Conservation (phyloP, 2,888 invertebrate species). For the Dryococelus australis region DNA sequence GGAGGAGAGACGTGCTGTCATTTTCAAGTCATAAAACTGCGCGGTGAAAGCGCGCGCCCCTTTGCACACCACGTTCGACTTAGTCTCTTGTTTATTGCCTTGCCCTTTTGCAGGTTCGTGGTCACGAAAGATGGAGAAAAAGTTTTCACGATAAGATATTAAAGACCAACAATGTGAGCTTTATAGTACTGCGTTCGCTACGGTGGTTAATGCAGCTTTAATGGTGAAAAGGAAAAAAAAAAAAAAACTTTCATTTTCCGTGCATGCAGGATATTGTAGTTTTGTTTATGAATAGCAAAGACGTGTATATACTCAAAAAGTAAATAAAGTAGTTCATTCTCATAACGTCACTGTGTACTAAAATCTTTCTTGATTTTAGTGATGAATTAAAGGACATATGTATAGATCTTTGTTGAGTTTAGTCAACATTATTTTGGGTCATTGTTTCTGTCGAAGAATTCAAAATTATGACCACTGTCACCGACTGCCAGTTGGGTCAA, state of each 20-base stretch:
- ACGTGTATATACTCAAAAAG: no score
- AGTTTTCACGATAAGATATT: neutral
- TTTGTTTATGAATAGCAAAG: no score
- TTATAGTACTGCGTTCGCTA: neutral
- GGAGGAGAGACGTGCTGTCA: neutral
- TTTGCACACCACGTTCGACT: neutral
- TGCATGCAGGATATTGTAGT: neutral
- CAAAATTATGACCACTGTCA: no score
- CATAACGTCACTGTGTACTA: no score
- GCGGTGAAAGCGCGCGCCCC: neutral
- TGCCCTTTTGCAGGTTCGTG: neutral
- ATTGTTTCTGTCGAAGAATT: no score
- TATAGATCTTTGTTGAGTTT: no score
- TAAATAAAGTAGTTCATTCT: no score
- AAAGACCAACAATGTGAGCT: neutral
- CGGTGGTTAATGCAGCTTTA: neutral
- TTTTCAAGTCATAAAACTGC: neutral
- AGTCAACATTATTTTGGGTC: no score
- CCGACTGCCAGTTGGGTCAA: no score
- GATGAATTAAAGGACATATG: no score
- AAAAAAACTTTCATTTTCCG: neutral
- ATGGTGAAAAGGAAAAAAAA: neutral
- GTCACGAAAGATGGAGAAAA: neutral
- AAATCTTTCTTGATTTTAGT: no score
- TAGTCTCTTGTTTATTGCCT: neutral